Conservation (phyloP, 2,113 vertebrate species). For the Chloropsis hardwickii region DNA sequence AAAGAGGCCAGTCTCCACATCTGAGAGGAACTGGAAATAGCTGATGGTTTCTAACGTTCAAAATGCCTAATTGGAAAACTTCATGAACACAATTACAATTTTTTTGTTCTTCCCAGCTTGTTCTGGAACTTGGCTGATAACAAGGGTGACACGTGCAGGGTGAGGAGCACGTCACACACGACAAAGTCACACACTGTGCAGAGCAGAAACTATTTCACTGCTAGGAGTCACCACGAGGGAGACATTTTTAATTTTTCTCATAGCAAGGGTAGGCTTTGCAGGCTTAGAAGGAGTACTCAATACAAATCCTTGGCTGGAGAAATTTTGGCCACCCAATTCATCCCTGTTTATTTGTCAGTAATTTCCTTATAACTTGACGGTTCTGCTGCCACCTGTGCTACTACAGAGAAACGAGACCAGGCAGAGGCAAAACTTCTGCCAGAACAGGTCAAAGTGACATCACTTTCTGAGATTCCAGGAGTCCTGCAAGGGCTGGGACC, state of each 20-base stretch:
- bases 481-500: neutral
- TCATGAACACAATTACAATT: neutral
- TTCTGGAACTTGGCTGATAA: neutral
- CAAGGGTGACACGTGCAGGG: fast-evolving
- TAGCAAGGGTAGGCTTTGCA: neutral
- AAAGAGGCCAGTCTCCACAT: neutral
- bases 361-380: neutral
- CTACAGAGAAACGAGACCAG: neutral
- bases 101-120: neutral
- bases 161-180: neutral
- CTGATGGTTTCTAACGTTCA: neutral
- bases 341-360: neutral
- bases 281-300: neutral
- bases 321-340: neutral
- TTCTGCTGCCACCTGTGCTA: neutral
- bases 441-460: neutral
- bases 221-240: neutral
- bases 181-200: neutral
- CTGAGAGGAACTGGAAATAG: neutral
- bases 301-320: neutral
- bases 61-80: neutral
- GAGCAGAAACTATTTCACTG: neutral
- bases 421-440: neutral
- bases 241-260: neutral
- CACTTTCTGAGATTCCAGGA: neutral